phyloP scores from a whole-genome alignment of 1,140 invertebrate species.

The Aradophagus sp. region DNA sequence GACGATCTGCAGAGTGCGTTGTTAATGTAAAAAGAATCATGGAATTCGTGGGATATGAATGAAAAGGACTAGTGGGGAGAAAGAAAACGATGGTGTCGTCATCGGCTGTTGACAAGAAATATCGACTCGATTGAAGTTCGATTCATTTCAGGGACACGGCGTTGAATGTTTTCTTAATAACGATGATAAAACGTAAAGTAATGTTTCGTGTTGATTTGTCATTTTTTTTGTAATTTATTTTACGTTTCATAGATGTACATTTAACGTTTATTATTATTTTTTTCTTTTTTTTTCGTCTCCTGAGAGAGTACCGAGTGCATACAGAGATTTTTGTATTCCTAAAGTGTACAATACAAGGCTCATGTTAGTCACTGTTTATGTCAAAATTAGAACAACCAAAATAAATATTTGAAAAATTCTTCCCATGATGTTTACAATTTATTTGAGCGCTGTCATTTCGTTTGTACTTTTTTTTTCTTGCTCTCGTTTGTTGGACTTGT shows the following conservation, averaged over 20 bases:
- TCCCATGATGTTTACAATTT: constrained; percentile 25
- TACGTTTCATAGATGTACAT: constrained; percentile 44
- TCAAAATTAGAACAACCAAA: constrained; percentile 52
- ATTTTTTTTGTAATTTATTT: constrained; percentile 52
- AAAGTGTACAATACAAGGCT: constrained; percentile 49
- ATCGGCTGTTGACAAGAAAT: constrained; percentile 16
- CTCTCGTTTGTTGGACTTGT: not conserved
- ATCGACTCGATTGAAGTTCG: constrained; percentile 20
- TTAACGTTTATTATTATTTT: constrained; percentile 23
- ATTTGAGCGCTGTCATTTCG: constrained; percentile 16
- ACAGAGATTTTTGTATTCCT: constrained; percentile 50
- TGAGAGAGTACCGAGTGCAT: constrained; percentile 32
- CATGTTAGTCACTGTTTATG: constrained; percentile 54
- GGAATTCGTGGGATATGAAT: not conserved
- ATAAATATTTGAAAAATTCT: constrained; percentile 50
- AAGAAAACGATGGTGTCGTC: constrained; percentile 21
- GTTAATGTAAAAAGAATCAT: constrained; percentile 36
- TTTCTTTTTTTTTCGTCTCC: constrained; percentile 1
- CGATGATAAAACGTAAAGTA: constrained; percentile 19
- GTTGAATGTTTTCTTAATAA: constrained; percentile 34
- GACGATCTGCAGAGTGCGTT: constrained; percentile 44
- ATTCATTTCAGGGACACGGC: constrained; percentile 29
- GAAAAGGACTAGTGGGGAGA: constrained; percentile 16
- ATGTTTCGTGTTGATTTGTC: constrained; percentile 41
- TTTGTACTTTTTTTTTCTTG: not conserved